phyloP scores from a whole-genome alignment of 2,797 vertebrate species.

The Chrysocyon brachyurus region DNA sequence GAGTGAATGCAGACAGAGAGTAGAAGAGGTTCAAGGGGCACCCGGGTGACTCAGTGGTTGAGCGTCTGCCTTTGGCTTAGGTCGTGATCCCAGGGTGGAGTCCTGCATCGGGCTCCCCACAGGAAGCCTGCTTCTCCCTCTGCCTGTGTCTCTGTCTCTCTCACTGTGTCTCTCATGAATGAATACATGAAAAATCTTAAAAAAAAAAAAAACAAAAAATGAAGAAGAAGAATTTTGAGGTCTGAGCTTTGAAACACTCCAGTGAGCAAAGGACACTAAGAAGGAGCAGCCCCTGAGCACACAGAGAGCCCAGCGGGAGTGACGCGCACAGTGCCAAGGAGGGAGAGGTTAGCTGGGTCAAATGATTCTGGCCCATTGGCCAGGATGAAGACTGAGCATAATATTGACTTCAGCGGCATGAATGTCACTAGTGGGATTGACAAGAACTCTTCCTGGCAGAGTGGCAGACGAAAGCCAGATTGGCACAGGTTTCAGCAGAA shows the following conservation, averaged over 20 bases:
- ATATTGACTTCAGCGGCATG: background rate
- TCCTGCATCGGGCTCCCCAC: too few species aligned
- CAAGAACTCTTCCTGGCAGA: background rate
- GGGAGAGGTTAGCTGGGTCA: background rate
- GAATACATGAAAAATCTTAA: too few species aligned
- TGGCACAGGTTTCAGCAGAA: background rate
- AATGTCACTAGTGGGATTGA: background rate
- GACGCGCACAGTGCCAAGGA: background rate
- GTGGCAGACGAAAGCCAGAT: background rate
- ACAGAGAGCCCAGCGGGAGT: background rate
- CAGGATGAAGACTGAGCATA: background rate
- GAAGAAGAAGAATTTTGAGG: background rate
- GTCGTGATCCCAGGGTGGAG: too few species aligned
- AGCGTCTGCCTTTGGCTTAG: too few species aligned
- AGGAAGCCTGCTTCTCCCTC: too few species aligned
- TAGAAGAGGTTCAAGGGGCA: background rate
- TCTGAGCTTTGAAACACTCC: background rate
- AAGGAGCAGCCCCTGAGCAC: background rate
- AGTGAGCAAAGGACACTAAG: background rate
- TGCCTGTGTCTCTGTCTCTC: too few species aligned
- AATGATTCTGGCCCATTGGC: background rate
- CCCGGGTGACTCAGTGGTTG: too few species aligned
- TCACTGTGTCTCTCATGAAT: too few species aligned
- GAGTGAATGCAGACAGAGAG: background rate
- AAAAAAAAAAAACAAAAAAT: too few species aligned